Base-by-base conservation (phyloP, 2,797 vertebrate genomes). In the Clamator glandarius region DNA sequence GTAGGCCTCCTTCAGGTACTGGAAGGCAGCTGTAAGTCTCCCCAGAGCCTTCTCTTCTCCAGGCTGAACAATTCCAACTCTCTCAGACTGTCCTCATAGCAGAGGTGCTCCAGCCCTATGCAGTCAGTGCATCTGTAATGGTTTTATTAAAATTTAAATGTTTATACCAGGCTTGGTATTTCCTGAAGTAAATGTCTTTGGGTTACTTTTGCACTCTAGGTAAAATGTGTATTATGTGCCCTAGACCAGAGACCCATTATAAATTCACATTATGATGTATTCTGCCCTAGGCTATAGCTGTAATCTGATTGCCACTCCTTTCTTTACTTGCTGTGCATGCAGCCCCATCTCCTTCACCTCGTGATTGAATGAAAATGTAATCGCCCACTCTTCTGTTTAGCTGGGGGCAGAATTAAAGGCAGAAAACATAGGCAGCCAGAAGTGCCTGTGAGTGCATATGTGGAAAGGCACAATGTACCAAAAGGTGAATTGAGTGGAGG, bases 261-360 rank as follows among this genome's bases (percentile, higher is more conserved):
- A 91, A 94, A 28, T 95, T 94, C 93, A 64, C 68, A 87, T 95
- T 86, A 92, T 0, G 0, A 82, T 87, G 41, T 90, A 91, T 76
- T 90, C 73, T 90, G 92, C 92, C 89, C 54, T 64, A 88, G 88
- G 94, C 95, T 92, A 93, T 31, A 64, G 80, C 83, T 77, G 50
- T 95, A 89, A 96, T 96, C 85, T 89, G 83, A 92, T 91, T 92
- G 91, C 95, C 74, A 66, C 80, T 94, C 51, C 85, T 93, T 91
- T 83, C 88, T 80, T 6, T 1, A 79, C 91, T 95, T 94, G 89
- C 73, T 95, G 73, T 91, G 92, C 67, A 31, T 88, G 67, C 63
- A 73, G 44, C 59, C 68, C 85, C 54, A 89, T 72, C 88, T 93
- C 78, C 70, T 93, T 82, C 50, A 77, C 54, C 88, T 92, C 74